Conservation (phyloP, 35 echinoderm and acorn worm genomes). For the Chiridota heheva region DNA sequence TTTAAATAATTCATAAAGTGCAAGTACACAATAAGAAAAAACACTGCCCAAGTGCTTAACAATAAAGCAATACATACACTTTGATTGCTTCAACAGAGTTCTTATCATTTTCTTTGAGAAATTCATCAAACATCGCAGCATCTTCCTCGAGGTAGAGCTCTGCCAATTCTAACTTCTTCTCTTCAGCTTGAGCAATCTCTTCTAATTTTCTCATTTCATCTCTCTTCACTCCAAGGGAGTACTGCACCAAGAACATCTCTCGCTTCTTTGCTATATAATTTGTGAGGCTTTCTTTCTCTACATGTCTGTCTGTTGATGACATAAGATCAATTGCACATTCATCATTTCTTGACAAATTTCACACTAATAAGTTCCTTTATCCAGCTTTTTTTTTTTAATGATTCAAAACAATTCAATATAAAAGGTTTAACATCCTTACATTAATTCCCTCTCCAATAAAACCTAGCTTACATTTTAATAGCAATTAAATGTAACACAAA, state of each 20-base stretch:
- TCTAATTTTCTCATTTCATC: slow-evolving; percentile 99
- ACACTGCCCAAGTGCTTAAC: too few species aligned
- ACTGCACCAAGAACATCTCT: slow-evolving; percentile 99
- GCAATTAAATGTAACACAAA: too few species aligned
- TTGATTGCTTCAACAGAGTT: slow-evolving; percentile 99
- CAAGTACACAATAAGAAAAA: too few species aligned
- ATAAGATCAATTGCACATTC: neutral
- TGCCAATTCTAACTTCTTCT: slow-evolving; percentile 93
- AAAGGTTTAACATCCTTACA: too few species aligned
- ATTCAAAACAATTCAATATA: too few species aligned
- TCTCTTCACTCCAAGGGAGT: slow-evolving; percentile 93
- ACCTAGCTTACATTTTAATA: too few species aligned
- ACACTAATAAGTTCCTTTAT: neutral
- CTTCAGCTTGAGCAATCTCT: slow-evolving; percentile 97
- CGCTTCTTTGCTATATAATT: slow-evolving; percentile 99
- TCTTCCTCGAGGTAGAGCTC: slow-evolving; percentile 97
- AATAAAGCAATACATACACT: too few species aligned
- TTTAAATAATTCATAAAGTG: too few species aligned
- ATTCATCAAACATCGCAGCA: slow-evolving; percentile 99
- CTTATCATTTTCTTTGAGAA: slow-evolving; percentile 99
- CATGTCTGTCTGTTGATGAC: slow-evolving; percentile 71
- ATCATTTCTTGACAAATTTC: neutral
- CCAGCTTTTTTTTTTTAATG: too few species aligned
- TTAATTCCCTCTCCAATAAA: too few species aligned
- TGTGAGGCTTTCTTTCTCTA: slow-evolving; percentile 98